A percentile compares a stretch with the other conserved stretches of the same genome.
phyloP scores from a whole-genome alignment of 2,797 vertebrate species.

The Eulemur mongoz region DNA sequence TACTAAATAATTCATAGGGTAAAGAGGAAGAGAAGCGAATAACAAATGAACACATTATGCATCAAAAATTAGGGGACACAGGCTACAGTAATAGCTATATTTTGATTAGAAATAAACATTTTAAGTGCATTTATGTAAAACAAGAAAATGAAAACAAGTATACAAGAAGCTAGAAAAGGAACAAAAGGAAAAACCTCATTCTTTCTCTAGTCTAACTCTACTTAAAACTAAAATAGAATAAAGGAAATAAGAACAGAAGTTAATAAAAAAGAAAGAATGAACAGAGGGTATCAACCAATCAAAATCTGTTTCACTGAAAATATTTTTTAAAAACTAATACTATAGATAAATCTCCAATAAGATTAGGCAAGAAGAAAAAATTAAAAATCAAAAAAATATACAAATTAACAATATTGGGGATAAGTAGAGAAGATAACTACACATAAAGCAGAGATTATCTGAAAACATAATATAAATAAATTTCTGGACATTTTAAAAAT shows the following conservation, averaged over 20 bases:
- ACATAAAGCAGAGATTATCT: not conserved
- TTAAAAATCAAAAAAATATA: not conserved
- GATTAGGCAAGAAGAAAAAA: not conserved
- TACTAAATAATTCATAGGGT: not conserved
- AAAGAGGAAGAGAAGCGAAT: not conserved
- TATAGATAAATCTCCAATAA: not conserved
- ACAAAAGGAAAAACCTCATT: not conserved
- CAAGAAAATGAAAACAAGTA: not conserved
- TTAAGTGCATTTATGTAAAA: constrained; percentile 8
- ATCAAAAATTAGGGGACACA: not conserved
- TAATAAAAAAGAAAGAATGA: not conserved
- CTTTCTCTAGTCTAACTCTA: not conserved
- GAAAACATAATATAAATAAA: not conserved
- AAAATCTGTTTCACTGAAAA: not conserved
- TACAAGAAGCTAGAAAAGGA: not conserved
- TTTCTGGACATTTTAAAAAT: not conserved
- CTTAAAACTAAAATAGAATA: not conserved
- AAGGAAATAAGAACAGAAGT: not conserved
- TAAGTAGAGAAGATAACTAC: not conserved
- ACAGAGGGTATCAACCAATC: not conserved
- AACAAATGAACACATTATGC: not conserved
- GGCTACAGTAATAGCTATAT: not conserved
- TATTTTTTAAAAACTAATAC: not conserved
- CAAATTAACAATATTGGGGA: not conserved
- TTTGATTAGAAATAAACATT: not conserved